Conservation (phyloP, 2,113 vertebrate species). For the Panurus biarmicus region DNA sequence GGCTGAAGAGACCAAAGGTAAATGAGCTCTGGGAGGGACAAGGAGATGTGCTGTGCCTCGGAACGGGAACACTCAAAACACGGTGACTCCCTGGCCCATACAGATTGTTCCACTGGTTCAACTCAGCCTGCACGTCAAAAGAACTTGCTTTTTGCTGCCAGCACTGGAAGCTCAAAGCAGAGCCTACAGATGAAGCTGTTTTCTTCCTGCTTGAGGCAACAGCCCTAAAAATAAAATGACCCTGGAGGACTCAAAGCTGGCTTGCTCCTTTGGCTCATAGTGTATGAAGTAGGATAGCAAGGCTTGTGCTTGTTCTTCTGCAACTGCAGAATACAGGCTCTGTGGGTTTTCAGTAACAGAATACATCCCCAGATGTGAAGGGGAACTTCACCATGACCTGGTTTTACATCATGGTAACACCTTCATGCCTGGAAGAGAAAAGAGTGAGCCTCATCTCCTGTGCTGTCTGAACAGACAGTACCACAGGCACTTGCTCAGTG, state of each 20-base stretch:
- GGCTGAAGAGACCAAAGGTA: not conserved
- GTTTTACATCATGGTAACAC: not conserved
- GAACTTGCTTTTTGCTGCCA: not conserved
- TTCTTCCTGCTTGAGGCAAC: conserved; percentile 41
- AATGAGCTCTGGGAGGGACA: not conserved
- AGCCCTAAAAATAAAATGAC: conserved; percentile 52
- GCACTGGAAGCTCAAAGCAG: conserved; percentile 13
- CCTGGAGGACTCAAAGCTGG: conserved; percentile 18
- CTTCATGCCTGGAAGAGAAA: not conserved
- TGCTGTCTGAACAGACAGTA: not conserved
- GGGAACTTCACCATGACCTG: not conserved
- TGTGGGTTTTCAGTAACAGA: not conserved
- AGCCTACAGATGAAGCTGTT: conserved; percentile 40
- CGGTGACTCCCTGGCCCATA: not conserved
- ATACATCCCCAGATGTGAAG: not conserved
- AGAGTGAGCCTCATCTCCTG: not conserved
- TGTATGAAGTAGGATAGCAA: not conserved
- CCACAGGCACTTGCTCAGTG: not conserved
- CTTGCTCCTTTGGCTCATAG: conserved; percentile 12
- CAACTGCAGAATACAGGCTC: not conserved
- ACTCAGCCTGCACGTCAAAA: not conserved
- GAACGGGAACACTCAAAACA: not conserved
- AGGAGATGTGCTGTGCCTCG: not conserved
- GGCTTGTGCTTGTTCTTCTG: not conserved
- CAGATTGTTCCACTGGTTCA: conserved; percentile 14